These are phyloP conservation scores for Mesitornis unicolor DNA, from an alignment of 2,113 vertebrate genomes.

Conservation along the genomic window DNA sequence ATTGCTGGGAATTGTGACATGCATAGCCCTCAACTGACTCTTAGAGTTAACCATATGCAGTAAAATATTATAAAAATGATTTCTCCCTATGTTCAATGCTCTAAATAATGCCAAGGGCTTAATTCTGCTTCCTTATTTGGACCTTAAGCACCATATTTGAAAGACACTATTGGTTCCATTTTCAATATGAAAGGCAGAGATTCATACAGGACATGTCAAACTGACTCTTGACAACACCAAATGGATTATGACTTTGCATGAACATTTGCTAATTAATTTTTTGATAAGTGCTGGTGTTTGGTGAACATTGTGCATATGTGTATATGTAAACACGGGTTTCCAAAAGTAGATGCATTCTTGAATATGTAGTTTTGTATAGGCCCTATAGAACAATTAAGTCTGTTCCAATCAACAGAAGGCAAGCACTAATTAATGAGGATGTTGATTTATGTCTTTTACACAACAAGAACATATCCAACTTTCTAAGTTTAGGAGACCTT, in stretches of 20 bases:
- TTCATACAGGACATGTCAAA: background rate
- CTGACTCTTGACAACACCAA: rapidly evolving
- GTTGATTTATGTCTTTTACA: background rate
- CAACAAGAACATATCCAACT: background rate
- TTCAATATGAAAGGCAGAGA: background rate
- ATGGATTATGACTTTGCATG: background rate
- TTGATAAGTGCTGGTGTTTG: background rate
- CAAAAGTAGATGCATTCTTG: background rate
- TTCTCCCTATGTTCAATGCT: background rate
- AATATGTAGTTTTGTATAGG: background rate
- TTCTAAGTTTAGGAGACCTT: background rate
- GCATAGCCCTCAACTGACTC: background rate
- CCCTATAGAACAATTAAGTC: background rate
- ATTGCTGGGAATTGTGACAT: background rate
- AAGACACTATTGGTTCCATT: background rate
- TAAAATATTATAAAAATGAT: background rate
- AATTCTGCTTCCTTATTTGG: background rate
- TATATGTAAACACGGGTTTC: background rate
- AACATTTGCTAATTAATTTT: background rate
- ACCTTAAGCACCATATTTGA: background rate
- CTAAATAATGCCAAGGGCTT: background rate
- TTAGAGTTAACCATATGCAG: background rate
- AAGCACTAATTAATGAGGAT: background rate
- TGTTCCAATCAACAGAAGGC: background rate
- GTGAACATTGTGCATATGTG: background rate